phyloP scores from a whole-genome alignment of 2,113 vertebrate genomes.

The Phrynocephalus versicolor region DNA sequence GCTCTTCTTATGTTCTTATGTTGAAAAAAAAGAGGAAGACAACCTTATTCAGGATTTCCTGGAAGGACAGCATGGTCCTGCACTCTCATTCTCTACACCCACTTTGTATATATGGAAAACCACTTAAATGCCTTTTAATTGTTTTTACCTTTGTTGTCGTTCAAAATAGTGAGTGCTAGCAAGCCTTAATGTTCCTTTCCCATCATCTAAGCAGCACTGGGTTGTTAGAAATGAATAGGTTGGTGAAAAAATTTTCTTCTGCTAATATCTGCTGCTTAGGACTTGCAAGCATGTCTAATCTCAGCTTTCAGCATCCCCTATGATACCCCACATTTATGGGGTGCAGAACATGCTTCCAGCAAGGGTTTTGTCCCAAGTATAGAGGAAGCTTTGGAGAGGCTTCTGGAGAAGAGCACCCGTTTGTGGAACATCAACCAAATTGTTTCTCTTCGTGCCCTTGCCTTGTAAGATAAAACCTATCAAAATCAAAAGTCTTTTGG shows the following conservation, averaged over 20 bases:
- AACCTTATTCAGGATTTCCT: too few relatives aligned
- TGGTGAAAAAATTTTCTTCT: background rate
- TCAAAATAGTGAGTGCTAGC: background rate
- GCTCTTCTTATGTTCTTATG: too few relatives aligned
- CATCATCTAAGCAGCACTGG: background rate
- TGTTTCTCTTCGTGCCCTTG: background rate
- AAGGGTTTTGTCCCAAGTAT: background rate
- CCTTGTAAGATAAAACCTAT: background rate
- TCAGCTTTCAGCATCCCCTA: background rate
- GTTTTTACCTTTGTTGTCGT: background rate
- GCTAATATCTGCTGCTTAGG: background rate
- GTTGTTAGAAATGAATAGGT: background rate
- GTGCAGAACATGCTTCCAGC: background rate
- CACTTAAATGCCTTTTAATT: background rate
- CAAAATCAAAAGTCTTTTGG: background rate
- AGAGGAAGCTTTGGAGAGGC: background rate
- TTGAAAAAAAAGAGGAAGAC: too few relatives aligned
- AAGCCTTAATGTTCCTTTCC: background rate
- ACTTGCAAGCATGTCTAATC: background rate
- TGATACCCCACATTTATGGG: too few relatives aligned
- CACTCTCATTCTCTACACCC: too few relatives aligned
- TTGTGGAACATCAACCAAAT: background rate
- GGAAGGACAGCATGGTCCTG: too few relatives aligned
- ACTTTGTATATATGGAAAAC: too few relatives aligned
- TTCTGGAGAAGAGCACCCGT: background rate